A percentile compares a stretch with the other conserved stretches of the same genome.
Evolutionary conservation across 2,113 vertebrate genomes (phyloP).

Genomic region (Xyliphius kryptos): DNA sequence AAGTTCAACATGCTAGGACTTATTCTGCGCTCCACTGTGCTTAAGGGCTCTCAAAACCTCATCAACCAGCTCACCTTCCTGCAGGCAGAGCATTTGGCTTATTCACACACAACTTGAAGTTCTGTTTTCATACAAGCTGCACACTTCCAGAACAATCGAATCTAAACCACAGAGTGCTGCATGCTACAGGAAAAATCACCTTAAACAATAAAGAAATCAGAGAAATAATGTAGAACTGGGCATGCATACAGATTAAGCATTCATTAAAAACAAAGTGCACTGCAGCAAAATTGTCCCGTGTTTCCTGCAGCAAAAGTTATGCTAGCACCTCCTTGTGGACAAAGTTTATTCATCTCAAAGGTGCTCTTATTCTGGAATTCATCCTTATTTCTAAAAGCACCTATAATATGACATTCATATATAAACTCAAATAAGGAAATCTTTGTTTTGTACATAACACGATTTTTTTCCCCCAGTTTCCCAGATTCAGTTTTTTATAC

Average conservation of each 20-base stretch:
- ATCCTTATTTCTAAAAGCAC: too few relatives aligned
- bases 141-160: slow-evolving; percentile 37
- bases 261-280: slow-evolving; percentile 11
- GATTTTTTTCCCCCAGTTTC: too few relatives aligned
- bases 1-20: slow-evolving; percentile 51
- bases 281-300: slow-evolving; percentile 20
- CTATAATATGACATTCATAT: too few relatives aligned
- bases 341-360: background rate
- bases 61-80: slow-evolving; percentile 18
- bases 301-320: slow-evolving; percentile 36
- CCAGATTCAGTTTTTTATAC: too few relatives aligned
- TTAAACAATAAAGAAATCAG: background rate
- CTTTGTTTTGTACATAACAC: too few relatives aligned
- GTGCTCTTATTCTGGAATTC: too few relatives aligned
- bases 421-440: too few relatives aligned
- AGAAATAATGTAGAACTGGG: slow-evolving; percentile 3
- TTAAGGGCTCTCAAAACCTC: slow-evolving; percentile 37
- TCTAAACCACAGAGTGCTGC: slow-evolving; percentile 39
- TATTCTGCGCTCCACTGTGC: slow-evolving; percentile 36
- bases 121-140: slow-evolving; percentile 32
- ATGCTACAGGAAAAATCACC: slow-evolving; percentile 38
- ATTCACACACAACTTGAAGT: slow-evolving; percentile 25
- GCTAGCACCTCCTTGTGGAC: slow-evolving; percentile 60
- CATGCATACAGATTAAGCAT: slow-evolving; percentile 25
- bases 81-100: slow-evolving; percentile 9